Evolutionary conservation across 2,113 vertebrate genomes (phyloP), one percentile per base, ranked within the genome.

Genomic region (Beaufortia kweichowensis): DNA sequence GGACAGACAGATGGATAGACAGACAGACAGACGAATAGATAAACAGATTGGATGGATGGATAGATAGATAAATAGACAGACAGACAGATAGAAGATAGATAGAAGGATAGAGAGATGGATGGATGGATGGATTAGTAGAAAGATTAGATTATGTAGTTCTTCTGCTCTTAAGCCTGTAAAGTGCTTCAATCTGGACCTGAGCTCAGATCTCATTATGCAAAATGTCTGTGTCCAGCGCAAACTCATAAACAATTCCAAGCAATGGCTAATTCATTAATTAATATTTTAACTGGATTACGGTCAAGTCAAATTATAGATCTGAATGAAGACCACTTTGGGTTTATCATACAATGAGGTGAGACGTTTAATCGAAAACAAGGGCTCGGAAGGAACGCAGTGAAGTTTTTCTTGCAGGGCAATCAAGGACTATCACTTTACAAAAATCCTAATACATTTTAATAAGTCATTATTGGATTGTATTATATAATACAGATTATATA

Each of bases 231-330:
- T 28, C 68, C 4, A 12, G n/a, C 31, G 17, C 11, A 56, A 70
- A 56, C 56, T 61, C 23, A 73, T 61, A 56, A 61, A 43, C 68
- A 71, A 71, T 71, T 71, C 57, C 68, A 71, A 71, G 68, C 29
- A 59, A 55, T 17, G 70, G 39, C 57, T 53, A 33, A 28, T 70
- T 29, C 26, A 35, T 61, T 24, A 69, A 61, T 70, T 53, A 62
- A 46, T 62, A 50, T 48, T 62, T 24, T 65, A 55, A 78, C 62
- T 70, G 35, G 21, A 78, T 70, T 70, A 26, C 15, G 35, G 70
- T 73, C 50, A 73, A 48, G 39, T 61, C 55, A 73, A 56, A 61
- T 61, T 29, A 73, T 73, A 61, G 33, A 73, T 59, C 31, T 71
- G 68, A 71, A 57, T 31, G 6, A 71, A 71, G 14, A 41, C 68